phyloP scores from a whole-genome alignment of 2,797 vertebrate species.

The Gymnodraco acuticeps region DNA sequence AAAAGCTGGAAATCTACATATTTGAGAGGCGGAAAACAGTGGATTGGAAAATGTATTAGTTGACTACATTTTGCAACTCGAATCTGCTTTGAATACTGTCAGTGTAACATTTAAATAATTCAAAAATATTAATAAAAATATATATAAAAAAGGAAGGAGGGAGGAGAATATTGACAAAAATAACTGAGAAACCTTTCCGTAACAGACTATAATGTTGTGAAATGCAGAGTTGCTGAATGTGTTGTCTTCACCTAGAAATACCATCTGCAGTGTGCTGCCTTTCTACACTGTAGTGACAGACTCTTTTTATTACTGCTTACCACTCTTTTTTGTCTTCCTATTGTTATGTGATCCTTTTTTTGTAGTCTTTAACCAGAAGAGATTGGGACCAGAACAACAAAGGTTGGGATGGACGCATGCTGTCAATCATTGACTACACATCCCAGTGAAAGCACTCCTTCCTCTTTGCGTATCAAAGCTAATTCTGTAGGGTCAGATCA shows the following conservation, averaged over 20 bases:
- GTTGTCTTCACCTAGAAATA: constrained; percentile 24
- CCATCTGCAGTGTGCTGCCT: constrained; percentile 33
- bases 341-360: constrained; percentile 42
- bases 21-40: no score
- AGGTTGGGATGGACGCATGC: constrained; percentile 50
- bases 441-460: constrained; percentile 43
- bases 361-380: constrained; percentile 35
- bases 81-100: constrained; percentile 9
- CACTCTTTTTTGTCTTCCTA: constrained; percentile 37
- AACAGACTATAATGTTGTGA: constrained; percentile 7
- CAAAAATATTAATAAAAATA: neutral
- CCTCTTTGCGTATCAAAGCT: constrained; percentile 68
- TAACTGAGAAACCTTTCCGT: constrained; percentile 7
- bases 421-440: constrained; percentile 71
- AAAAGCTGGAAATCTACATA: no score
- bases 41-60: no score
- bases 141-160: neutral
- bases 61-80: no score
- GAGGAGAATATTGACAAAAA: neutral
- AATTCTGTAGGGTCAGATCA: constrained; percentile 71
- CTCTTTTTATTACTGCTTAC: constrained; percentile 41
- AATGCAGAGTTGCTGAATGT: constrained; percentile 30
- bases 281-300: constrained; percentile 47
- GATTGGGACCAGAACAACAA: constrained; percentile 48
- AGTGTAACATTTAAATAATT: neutral